Percentiles rank a stretch among this genome's conserved stretches.
These are phyloP conservation scores for Volucella inanis DNA, from an alignment of 2,888 invertebrate species.

Conservation along the genomic window DNA sequence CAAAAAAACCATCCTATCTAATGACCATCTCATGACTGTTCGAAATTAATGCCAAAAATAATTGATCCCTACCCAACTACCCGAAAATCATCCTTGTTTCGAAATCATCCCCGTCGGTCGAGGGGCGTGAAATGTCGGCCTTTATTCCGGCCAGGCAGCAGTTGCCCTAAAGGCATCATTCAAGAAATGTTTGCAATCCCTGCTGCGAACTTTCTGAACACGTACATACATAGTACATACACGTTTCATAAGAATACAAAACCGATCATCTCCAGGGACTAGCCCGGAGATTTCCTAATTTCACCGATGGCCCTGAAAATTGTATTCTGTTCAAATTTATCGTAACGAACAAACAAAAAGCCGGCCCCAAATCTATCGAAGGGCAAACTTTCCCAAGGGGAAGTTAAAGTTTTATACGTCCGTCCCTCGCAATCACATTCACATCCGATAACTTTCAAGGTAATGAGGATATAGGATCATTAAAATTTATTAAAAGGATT, in stretches of 20 bases:
- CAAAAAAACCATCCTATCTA: conserved; percentile 32
- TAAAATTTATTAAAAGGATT: conserved; percentile 67
- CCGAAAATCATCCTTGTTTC: neutral
- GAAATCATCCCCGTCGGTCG: too few species aligned
- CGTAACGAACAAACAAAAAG: conserved; percentile 31
- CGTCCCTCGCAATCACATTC: conserved; percentile 15
- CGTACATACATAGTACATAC: conserved; percentile 37
- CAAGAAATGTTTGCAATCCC: conserved; percentile 41
- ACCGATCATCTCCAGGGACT: conserved; percentile 54
- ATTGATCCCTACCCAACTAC: conserved; percentile 52
- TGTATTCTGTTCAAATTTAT: conserved; percentile 35
- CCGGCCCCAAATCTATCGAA: neutral
- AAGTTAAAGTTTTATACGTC: conserved; percentile 36
- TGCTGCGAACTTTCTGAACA: conserved; percentile 50
- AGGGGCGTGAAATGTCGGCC: too few species aligned
- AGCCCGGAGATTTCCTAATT: conserved; percentile 41
- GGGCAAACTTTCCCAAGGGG: conserved; percentile 20
- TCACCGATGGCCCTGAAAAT: conserved; percentile 27
- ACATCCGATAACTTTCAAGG: conserved; percentile 56
- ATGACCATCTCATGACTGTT: conserved; percentile 64
- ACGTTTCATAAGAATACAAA: conserved; percentile 35
- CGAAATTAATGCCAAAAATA: conserved; percentile 63
- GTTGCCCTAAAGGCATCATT: conserved; percentile 29
- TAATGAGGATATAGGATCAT: conserved; percentile 67
- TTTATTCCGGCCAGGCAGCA: too few species aligned